Evolutionary conservation across 2,113 vertebrate species (phyloP).

Genomic region (Axis porcinus): DNA sequence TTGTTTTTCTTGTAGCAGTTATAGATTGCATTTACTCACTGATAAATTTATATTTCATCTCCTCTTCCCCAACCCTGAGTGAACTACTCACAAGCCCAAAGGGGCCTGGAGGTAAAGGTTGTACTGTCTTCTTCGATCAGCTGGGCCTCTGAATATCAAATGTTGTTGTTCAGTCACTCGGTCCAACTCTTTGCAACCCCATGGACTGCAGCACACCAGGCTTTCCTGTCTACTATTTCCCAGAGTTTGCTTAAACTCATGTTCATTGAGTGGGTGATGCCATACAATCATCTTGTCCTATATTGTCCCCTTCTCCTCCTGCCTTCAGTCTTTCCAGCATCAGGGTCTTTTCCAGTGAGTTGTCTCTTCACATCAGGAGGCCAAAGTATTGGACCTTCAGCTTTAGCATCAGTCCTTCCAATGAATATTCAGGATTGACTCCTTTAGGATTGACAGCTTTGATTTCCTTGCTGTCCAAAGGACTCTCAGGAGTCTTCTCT

Average conservation of each 20-base stretch:
- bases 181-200: background rate
- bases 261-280: background rate
- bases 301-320: background rate
- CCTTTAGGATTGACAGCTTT: background rate
- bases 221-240: background rate
- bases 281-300: background rate
- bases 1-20: background rate
- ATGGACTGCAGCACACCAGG: background rate
- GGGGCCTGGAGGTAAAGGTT: background rate
- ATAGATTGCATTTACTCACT: background rate
- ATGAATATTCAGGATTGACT: background rate
- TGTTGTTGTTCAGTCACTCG: background rate
- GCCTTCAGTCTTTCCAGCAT: background rate
- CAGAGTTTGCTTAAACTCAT: background rate
- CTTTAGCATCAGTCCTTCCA: background rate
- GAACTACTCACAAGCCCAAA: background rate
- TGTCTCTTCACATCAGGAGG: background rate
- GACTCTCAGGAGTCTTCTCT: background rate
- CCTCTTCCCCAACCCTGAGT: background rate
- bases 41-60: background rate
- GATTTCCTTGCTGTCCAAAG: background rate
- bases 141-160: background rate
- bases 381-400: background rate
- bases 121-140: background rate
- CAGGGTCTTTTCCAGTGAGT: background rate